These are phyloP conservation scores for Bubo bubo DNA, from an alignment of 2,113 vertebrate genomes.

Conservation along the genomic window DNA sequence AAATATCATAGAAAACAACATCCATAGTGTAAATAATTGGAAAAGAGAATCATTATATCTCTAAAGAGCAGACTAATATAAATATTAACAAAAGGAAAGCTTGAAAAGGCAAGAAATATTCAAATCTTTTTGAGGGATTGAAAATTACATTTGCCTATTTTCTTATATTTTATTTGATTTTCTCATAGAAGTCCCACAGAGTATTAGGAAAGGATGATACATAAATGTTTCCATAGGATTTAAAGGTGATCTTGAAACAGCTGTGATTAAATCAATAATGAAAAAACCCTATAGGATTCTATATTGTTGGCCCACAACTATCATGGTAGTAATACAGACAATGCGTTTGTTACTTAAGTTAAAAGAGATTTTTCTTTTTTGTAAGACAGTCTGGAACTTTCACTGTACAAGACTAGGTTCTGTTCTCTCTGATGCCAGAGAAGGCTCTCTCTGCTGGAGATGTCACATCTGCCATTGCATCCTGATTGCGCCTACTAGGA, in stretches of 20 bases:
- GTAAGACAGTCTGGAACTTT: neutral
- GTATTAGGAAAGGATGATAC: neutral
- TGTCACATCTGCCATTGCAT: neutral
- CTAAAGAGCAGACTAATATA: neutral
- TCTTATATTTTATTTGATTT: neutral
- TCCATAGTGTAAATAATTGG: neutral
- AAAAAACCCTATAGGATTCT: neutral
- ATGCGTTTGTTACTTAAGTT: neutral
- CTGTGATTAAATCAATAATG: neutral
- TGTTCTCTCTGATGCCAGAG: neutral
- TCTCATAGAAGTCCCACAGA: neutral
- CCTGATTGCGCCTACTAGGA: neutral
- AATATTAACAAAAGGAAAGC: neutral
- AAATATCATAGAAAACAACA: neutral
- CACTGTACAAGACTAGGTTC: neutral
- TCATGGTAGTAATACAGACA: rapidly evolving
- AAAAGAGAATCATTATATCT: neutral
- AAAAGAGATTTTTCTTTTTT: neutral
- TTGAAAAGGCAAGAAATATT: neutral
- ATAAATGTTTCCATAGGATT: neutral
- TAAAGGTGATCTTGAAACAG: neutral
- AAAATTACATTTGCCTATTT: neutral
- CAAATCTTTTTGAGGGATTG: neutral
- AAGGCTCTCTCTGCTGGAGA: neutral
- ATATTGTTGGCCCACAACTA: neutral